phyloP scores from a whole-genome alignment of 2,797 vertebrate genomes.

The Anguilla obscura region DNA sequence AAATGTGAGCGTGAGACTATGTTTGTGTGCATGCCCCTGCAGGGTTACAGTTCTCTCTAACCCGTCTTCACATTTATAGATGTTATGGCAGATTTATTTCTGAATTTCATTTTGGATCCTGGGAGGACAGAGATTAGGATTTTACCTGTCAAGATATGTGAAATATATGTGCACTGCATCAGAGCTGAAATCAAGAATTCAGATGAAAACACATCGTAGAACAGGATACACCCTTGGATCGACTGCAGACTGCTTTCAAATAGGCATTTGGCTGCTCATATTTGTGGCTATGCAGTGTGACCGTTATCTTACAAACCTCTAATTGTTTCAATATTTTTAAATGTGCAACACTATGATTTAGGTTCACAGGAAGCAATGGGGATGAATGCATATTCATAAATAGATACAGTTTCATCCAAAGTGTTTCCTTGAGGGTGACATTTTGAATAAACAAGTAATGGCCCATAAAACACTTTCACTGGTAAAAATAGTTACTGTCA shows the following conservation, averaged over 20 bases:
- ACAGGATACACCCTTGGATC: slow-evolving; percentile 43
- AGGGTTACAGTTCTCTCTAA: neutral
- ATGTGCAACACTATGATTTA: neutral
- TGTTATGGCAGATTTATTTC: slow-evolving; percentile 17
- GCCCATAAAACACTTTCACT: slow-evolving; percentile 2
- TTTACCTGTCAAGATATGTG: slow-evolving; percentile 34
- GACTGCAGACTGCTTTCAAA: slow-evolving; percentile 25
- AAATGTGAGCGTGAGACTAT: neutral
- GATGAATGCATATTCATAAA: slow-evolving; percentile 20
- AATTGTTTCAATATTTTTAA: slow-evolving; percentile 36
- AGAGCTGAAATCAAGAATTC: slow-evolving; percentile 26
- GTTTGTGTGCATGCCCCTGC: neutral
- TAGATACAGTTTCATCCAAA: neutral
- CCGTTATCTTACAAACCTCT: slow-evolving; percentile 32
- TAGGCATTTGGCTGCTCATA: slow-evolving; percentile 15
- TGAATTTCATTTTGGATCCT: neutral
- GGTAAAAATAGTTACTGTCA: slow-evolving; percentile 30
- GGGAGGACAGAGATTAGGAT: neutral
- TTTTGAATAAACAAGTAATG: slow-evolving; percentile 11
- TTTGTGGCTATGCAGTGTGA: slow-evolving; percentile 22
- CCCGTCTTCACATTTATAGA: neutral
- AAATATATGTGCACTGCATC: slow-evolving; percentile 39
- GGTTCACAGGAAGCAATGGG: slow-evolving; percentile 19
- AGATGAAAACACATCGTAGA: slow-evolving; percentile 46
- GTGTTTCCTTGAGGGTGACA: slow-evolving; percentile 21